Conservation (phyloP, 2,888 invertebrate species). For the Rhaphigaster nebulosa region DNA sequence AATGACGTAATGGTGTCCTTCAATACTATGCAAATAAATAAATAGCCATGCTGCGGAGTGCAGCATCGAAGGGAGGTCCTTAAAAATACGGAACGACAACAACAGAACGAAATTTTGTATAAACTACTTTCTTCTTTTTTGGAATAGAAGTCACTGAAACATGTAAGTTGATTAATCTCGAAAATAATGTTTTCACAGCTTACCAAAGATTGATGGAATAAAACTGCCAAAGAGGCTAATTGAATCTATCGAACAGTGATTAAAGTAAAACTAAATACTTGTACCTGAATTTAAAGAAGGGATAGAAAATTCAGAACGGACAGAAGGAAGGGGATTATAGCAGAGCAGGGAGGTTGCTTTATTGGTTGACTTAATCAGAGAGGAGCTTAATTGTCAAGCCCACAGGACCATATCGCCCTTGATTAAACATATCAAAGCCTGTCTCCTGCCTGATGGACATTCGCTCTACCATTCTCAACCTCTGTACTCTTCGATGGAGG, state of each 20-base stretch:
- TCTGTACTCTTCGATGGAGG: not conserved
- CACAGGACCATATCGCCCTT: not conserved
- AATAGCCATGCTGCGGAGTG: too few species aligned
- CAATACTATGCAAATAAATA: too few species aligned
- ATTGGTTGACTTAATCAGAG: slow-evolving; percentile 16
- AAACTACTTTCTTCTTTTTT: too few species aligned
- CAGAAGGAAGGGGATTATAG: not conserved
- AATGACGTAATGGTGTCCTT: too few species aligned
- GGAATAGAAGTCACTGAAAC: too few species aligned
- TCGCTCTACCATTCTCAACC: too few species aligned
- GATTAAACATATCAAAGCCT: slow-evolving; percentile 31
- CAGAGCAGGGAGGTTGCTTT: not conserved
- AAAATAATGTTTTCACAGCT: too few species aligned
- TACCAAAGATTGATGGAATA: too few species aligned
- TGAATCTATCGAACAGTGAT: not conserved
- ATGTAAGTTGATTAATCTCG: too few species aligned
- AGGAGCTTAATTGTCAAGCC: not conserved
- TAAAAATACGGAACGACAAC: too few species aligned
- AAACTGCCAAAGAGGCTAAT: not conserved
- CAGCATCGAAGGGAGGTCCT: too few species aligned
- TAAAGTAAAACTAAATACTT: not conserved
- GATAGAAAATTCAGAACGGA: not conserved
- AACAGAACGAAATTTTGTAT: too few species aligned
- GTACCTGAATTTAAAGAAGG: not conserved
- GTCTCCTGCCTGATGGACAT: not conserved